phyloP scores from a whole-genome alignment of 2,113 vertebrate genomes.

The Andinoacara biseriatus region DNA sequence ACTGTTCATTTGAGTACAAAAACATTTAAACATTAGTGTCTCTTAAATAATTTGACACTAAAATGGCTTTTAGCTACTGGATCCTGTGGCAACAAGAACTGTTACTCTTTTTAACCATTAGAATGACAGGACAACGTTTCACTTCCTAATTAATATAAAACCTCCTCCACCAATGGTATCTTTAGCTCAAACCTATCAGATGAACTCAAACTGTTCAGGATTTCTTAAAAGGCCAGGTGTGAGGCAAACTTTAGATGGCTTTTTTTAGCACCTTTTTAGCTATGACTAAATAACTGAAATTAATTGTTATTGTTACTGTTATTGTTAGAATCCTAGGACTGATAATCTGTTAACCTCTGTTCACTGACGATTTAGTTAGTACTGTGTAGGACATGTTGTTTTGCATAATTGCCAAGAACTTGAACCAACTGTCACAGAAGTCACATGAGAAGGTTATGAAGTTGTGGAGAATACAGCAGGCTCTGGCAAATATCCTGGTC shows the following conservation, averaged over 20 bases:
- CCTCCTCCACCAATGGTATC: conserved; percentile 10
- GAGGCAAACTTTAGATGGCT: not conserved
- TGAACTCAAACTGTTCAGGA: conserved; percentile 4
- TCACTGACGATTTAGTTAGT: not conserved
- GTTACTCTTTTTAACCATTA: not conserved
- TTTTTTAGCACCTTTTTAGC: not conserved
- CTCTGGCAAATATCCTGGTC: conserved; percentile 23
- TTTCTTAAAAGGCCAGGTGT: too few relatives aligned
- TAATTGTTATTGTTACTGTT: not conserved
- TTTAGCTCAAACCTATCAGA: conserved; percentile 37
- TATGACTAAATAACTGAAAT: not conserved
- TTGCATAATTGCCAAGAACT: not conserved
- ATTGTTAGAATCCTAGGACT: too few relatives aligned
- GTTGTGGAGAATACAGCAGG: conserved; percentile 18
- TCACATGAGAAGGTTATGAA: not conserved
- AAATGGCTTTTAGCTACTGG: too few relatives aligned
- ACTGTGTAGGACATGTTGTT: not conserved
- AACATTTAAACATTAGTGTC: not conserved
- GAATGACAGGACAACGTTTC: conserved; percentile 21
- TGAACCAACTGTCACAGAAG: conserved; percentile 5
- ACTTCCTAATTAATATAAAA: not conserved
- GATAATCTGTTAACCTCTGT: not conserved
- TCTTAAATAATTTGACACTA: not conserved
- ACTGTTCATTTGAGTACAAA: not conserved
- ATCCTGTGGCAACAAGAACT: not conserved